Evolutionary conservation across 2,888 invertebrate genomes (phyloP), one percentile per base, ranked within the genome.

Genomic region (Nasonia oneida): DNA sequence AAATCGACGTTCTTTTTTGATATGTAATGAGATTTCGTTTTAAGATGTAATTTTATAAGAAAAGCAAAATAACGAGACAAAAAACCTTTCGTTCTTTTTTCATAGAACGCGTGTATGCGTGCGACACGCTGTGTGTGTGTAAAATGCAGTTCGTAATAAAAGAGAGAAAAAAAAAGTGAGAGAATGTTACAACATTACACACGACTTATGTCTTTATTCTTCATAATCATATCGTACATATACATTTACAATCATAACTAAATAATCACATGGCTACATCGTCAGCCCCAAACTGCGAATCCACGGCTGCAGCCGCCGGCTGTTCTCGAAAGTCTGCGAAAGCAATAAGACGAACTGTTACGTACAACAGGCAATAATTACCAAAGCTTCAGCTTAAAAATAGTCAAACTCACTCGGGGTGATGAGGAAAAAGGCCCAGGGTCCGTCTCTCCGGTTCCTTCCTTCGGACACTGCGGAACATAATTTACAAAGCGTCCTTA

Each of bases 11-110:
- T 87, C 84, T 85, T 87, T 81, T 87, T 83, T 85, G 81, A 82
- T 85, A 84, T 37, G 4, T 84, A 85, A 29, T 29, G 29, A 87
- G 15, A 80, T 85, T 85, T 83, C 61, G 76, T 85, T 87, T 87
- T 77, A 81, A 83, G 77, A 83, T 81, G 87, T 81, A 87, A 87
- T 87, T 85, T 85, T 87, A 39, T 84, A 87, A 82, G 67, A 73
- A 79, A 80, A 80, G 6, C 18, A 39, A 39, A 71, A n/a, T 6
- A 37, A 37, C 12, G 10, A 23, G n/a, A 64, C 23, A 71, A 78
- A 82, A 67, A 71, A 71, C 15, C 71, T 87, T 85, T 53, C 87
- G 81, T 85, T 87, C 71, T 85, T 83, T 87, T 61, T 87, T 5
- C 15, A 81, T 85, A 85, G 85, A 87, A 77, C 82, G 77, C 82